These are phyloP conservation scores for Patagioenas fasciata DNA, from an alignment of 2,113 vertebrate genomes.

Conservation along the genomic window DNA sequence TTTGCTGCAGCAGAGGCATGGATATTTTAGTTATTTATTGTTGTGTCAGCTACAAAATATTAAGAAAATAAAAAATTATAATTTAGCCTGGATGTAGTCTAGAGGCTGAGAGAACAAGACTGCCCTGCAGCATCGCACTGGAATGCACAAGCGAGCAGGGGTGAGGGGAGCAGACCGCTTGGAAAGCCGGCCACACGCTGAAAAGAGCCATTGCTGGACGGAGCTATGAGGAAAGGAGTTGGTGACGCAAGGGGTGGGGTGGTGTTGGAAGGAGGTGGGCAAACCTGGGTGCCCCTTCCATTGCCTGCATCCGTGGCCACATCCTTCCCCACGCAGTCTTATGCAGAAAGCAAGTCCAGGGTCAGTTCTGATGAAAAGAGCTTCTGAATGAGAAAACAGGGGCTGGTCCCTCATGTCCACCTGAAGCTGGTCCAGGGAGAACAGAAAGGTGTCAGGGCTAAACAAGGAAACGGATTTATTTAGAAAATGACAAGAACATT, in stretches of 20 bases:
- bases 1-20: neutral
- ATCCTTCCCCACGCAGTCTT: neutral
- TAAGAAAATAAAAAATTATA: neutral
- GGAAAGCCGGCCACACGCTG: neutral
- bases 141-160: neutral
- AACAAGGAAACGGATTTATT: neutral
- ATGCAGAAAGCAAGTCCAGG: neutral
- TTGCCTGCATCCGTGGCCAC: neutral
- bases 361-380: neutral
- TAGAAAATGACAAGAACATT: neutral
- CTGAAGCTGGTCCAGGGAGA: neutral
- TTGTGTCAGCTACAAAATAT: neutral
- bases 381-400: neutral
- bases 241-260: neutral
- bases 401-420: neutral
- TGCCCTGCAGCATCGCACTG: neutral
- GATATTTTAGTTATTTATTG: conserved; percentile 23
- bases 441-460: neutral
- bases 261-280: neutral
- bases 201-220: neutral
- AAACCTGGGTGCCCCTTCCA: neutral
- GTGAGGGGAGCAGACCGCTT: neutral
- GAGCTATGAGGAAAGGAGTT: neutral
- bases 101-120: neutral
- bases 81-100: neutral